Conservation (phyloP, 1,140 invertebrate species). For the Procambarus clarkii region DNA sequence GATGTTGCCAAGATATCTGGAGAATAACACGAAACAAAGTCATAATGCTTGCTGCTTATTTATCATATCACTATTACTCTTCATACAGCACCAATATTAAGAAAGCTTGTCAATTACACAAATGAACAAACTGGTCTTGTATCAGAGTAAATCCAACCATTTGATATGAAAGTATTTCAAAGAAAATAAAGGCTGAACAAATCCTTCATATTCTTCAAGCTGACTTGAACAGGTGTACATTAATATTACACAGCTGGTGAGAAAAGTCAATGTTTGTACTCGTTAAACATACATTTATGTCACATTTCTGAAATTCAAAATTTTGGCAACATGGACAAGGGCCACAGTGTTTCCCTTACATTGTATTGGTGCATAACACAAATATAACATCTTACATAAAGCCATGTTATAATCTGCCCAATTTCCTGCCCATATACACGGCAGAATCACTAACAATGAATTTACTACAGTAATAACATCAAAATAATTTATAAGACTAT, state of each 20-base stretch:
- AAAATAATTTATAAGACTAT: too few species aligned
- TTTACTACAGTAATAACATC: too few species aligned
- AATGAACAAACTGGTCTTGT: not conserved
- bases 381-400: too few species aligned
- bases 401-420: too few species aligned
- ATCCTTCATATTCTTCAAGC: not conserved
- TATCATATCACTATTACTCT: not conserved
- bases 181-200: not conserved
- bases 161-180: not conserved
- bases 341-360: not conserved
- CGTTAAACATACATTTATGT: not conserved
- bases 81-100: not conserved
- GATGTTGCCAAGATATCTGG: too few species aligned
- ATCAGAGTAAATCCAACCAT: not conserved
- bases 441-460: too few species aligned
- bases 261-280: conserved; percentile 12
- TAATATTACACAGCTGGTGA: not conserved
- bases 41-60: not conserved
- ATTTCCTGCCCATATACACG: too few species aligned
- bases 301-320: not conserved
- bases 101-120: not conserved
- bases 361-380: not conserved
- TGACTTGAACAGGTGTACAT: not conserved
- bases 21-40: not conserved
- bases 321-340: not conserved